Evolutionary conservation across 2,888 invertebrate species (phyloP), one percentile per base, ranked within the genome.

Genomic region (Caenorhabditis sp.): DNA sequence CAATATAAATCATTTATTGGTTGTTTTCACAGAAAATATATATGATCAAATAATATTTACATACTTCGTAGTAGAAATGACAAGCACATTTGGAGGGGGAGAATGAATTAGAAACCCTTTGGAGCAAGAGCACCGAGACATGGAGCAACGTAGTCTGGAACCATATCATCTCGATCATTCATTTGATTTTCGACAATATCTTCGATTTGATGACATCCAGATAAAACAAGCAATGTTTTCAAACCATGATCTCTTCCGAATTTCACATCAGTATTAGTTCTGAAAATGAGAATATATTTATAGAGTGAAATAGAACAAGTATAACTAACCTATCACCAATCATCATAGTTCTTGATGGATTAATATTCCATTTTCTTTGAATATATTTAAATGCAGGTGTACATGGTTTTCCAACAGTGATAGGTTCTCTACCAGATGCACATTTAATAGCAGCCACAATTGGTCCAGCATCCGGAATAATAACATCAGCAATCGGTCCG

Each of bases 161-260:
- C 78, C 85, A 85, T 84, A 67, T 86, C 84, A 64, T 78, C 64
- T 14, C 82, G 72, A 25, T 76, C 82, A 57, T 84, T 79, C 69
- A 76, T 70, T 53, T 83, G 84, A 64, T 85, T 82, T 50, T 84
- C 82, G 53, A 77, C 65, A 65, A 84, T 76, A 69, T 84, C 84
- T 43, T 80, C 82, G 21, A 82, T 68, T 59, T 80, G 81, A 68
- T 86, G 86, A 70, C 85, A 85, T 43, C 86, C 86, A 57, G 84
- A 84, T 23, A 86, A 73, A 3, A 97, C 97, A 3, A 96, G 90
- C 14, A 97, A 89, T 0, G 97, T 95, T 89, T 93, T 92, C 87
- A 95, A 93, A 3, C 94, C 94, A 89, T 95, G 95, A 78, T 93
- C 92, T 23, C 92, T 92, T 0, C 96, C 97, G 82, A 97, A 91